Percentiles rank a stretch among this genome's conserved stretches.
phyloP scores from a whole-genome alignment of 2,888 invertebrate genomes.

The Dicyrtoma fusca region DNA sequence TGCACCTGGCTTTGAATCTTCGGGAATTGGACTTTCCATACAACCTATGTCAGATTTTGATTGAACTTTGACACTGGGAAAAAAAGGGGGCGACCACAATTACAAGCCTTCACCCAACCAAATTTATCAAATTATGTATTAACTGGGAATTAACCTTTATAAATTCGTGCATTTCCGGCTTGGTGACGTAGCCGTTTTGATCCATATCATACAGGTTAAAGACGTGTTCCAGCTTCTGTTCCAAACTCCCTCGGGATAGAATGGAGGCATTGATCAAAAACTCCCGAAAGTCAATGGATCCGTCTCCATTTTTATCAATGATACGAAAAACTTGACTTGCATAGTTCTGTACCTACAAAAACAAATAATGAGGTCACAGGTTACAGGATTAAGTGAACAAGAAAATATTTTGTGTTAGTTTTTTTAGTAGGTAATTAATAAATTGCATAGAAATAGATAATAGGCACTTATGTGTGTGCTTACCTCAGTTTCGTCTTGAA shows the following conservation, averaged over 20 bases:
- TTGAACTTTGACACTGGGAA: no score
- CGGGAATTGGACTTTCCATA: no score
- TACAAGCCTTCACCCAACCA: no score
- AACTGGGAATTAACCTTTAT: constrained; percentile 8
- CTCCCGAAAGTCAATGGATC: constrained; percentile 24
- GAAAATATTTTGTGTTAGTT: no score
- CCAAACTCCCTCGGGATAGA: constrained; percentile 10
- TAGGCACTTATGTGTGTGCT: no score
- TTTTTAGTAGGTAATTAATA: no score
- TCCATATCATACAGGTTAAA: constrained; percentile 29
- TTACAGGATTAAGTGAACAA: no score
- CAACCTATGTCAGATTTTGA: no score
- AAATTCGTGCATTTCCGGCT: constrained; percentile 23
- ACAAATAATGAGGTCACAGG: not conserved
- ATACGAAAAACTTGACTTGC: constrained; percentile 24
- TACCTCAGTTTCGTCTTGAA: constrained; percentile 12
- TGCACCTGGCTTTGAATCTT: no score
- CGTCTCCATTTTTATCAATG: constrained; percentile 25
- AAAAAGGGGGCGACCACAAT: no score
- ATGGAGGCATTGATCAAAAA: constrained; percentile 28
- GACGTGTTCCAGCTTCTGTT: constrained; percentile 29
- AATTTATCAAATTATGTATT: no score
- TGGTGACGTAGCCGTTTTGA: constrained; percentile 29
- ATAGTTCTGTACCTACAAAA: constrained; percentile 13
- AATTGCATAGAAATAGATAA: no score